phyloP scores from a whole-genome alignment of 30 jellyfish, hydroid and myxozoan genomes.

The Cassiopea xamachana region DNA sequence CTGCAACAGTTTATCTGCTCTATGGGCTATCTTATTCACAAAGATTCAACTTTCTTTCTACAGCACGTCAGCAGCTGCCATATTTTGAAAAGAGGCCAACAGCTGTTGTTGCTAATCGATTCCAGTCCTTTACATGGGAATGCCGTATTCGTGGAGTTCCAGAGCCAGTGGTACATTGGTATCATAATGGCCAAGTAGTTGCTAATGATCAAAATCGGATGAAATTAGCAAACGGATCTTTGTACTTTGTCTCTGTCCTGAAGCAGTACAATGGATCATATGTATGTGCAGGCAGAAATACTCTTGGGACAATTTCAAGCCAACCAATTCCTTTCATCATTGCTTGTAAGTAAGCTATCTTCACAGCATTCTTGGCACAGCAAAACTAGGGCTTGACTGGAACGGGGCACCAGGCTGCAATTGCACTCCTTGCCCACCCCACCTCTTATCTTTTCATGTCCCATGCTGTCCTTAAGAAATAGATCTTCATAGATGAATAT shows the following conservation, averaged over 20 bases:
- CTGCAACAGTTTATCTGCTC: no score
- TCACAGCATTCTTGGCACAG: no score
- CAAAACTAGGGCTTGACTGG: no score
- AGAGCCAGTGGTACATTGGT: constrained; percentile 71
- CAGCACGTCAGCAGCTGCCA: constrained; percentile 72
- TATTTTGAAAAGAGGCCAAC: constrained; percentile 78
- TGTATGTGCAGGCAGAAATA: constrained; percentile 73
- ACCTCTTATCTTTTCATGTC: no score
- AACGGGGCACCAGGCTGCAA: no score
- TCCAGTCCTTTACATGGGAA: constrained; percentile 52
- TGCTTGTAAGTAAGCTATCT: constrained; percentile 68
- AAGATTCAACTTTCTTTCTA: background rate
- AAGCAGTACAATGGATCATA: constrained; percentile 59
- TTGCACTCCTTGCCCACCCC: no score
- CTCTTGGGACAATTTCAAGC: constrained; percentile 51
- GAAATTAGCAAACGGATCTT: constrained; percentile 45
- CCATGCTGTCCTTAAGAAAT: no score
- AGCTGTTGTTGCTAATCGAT: constrained; percentile 36
- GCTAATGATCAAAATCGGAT: constrained; percentile 31
- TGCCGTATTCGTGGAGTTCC: constrained; percentile 79
- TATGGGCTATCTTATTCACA: no score
- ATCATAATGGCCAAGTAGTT: constrained; percentile 34
- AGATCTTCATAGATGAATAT: no score
- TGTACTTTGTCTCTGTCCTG: constrained; percentile 50
- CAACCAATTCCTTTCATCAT: constrained; percentile 67